Conservation (phyloP, 2,888 invertebrate species). For the Hirtodrosophila cameraria region DNA sequence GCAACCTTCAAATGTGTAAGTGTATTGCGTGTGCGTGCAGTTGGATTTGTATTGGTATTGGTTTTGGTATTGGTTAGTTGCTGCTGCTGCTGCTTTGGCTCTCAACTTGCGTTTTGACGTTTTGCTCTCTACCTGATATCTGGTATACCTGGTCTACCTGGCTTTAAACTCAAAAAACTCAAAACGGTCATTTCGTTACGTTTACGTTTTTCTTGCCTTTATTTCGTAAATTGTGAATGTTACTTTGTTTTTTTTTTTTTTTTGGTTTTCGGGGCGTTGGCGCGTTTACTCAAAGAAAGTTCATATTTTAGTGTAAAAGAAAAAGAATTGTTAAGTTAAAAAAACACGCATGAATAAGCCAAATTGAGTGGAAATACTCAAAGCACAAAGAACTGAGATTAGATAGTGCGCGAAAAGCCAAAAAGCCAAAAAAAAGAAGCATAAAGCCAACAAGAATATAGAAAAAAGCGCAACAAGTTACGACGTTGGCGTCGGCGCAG, state of each 20-base stretch:
- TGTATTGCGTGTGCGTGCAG: conserved; percentile 26
- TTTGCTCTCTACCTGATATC: conserved; percentile 32
- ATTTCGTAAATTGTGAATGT: conserved; percentile 30
- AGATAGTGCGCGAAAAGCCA: conserved; percentile 58
- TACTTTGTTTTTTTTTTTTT: conserved; percentile 31
- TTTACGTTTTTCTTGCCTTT: conserved; percentile 64
- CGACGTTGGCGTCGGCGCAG: conserved; percentile 28
- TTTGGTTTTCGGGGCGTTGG: conserved; percentile 77
- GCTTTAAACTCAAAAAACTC: conserved; percentile 61
- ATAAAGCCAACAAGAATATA: conserved; percentile 15
- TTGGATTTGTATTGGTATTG: conserved; percentile 37
- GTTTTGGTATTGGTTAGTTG: conserved; percentile 48
- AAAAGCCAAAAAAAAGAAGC: too few species aligned
- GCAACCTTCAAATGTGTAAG: conserved; percentile 27
- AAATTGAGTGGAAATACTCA: conserved; percentile 23
- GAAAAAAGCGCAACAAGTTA: conserved; percentile 51
- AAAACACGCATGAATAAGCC: conserved; percentile 23
- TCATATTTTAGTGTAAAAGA: conserved; percentile 15
- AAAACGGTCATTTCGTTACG: conserved; percentile 77
- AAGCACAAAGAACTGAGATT: conserved; percentile 41
- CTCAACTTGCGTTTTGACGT: conserved; percentile 53
- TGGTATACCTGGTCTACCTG: conserved; percentile 47
- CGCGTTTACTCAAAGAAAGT: conserved; percentile 56
- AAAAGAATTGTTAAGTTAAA: not conserved
- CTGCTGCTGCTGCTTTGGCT: conserved; percentile 22